phyloP scores from a whole-genome alignment of 2,888 invertebrate genomes.

The Hetaerina titia region DNA sequence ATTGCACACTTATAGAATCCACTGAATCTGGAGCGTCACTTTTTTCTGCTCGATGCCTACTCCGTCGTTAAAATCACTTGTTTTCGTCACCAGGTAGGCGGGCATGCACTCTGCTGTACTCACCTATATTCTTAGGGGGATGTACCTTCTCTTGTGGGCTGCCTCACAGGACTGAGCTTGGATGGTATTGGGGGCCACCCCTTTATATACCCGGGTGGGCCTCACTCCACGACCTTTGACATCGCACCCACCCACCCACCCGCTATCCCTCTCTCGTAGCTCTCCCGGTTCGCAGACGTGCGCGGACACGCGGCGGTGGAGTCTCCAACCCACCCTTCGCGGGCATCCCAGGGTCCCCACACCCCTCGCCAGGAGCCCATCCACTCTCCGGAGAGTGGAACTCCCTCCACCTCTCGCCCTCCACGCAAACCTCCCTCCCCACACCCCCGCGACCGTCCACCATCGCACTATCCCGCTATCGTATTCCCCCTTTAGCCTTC shows the following conservation, averaged over 20 bases:
- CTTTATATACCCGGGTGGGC: constrained; percentile 46
- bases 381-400: neutral
- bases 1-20: neutral
- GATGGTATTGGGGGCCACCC: neutral
- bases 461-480: constrained; percentile 37
- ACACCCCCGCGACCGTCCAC: neutral
- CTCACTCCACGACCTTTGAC: constrained; percentile 60
- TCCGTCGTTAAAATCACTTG: constrained; percentile 26
- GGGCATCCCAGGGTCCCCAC: neutral
- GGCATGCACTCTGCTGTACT: neutral
- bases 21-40: neutral
- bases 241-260: constrained; percentile 47
- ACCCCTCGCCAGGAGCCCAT: no score
- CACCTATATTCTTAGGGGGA: constrained; percentile 20
- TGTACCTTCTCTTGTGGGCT: constrained; percentile 22
- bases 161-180: constrained; percentile 58
- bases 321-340: neutral
- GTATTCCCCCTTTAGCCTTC: constrained; percentile 59
- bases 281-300: neutral
- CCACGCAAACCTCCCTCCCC: neutral
- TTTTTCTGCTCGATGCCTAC: neutral
- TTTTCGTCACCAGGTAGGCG: neutral
- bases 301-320: neutral
- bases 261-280: constrained; percentile 28
- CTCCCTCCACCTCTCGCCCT: neutral